Base-by-base conservation (phyloP, 2,888 invertebrate genomes). In the Meliscaeva auricollis region DNA sequence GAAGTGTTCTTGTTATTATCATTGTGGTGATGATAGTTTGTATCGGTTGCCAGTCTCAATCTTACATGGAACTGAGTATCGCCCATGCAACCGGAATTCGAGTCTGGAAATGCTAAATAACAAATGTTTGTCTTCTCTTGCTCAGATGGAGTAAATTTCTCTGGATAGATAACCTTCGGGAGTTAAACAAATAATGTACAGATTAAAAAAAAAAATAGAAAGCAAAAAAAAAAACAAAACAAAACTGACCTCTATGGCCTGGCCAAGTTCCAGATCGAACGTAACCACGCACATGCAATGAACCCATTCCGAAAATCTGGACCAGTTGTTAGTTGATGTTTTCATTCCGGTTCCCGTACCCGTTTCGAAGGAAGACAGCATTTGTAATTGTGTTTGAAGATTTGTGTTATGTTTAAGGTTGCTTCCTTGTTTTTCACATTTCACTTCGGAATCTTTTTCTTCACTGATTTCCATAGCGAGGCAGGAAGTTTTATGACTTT, bases 31-130 rank as follows among this genome's bases (percentile, higher is more conserved):
- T 38, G 38, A 3, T 44, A 6, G 92, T 92, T 92, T 81, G 94
- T 94, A 11, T 88, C 89, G 9, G 94, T 93, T 82, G 94, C 94
- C 88, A 95, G 95, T 77, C 98, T 95, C 88, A 99, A 94, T 87
- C 98, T 94, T 90, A 99, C 97, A 90, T 98, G 98, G 92, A 98
- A 99, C 92, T 97, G 97, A 60, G 99, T 99, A 91, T 99, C 99
- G 64, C 99, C 98, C 97, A 99, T 98, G 91, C 98, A 98, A 72
- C 98, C 98, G 2, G 99, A 99, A 93, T 99, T 99, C 0, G 99
- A 99, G 92, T 99, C 99, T 2, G 99, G 99, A 92, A 99, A 99
- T 48, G 99, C 98, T 91, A 99, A 94, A 92, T 99, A 99, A 93
- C 99, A 99, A 88, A 99, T 97, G 93, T 97, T 98, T 87, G 96